Conservation (phyloP, 2,113 vertebrate species). For the Gracilinanus agilis region DNA sequence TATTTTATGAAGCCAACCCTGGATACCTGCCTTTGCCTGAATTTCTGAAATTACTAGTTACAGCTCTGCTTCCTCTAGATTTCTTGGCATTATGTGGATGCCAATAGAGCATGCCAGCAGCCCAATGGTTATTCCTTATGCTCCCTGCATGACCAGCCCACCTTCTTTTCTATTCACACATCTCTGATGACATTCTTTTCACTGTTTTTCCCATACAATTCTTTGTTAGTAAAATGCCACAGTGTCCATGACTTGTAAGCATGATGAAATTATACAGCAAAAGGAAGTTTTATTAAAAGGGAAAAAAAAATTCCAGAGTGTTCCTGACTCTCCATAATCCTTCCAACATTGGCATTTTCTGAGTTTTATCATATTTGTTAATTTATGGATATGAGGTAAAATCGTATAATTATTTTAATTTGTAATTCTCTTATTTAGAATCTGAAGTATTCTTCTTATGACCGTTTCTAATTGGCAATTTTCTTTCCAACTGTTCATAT, state of each 20-base stretch:
- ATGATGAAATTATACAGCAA: neutral
- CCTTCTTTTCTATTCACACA: conserved; percentile 1
- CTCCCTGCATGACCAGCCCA: neutral
- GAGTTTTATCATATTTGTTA: neutral
- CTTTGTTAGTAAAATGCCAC: neutral
- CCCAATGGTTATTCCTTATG: neutral
- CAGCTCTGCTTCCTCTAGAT: neutral
- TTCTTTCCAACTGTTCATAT: neutral
- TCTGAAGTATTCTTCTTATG: neutral
- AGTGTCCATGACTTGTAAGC: neutral
- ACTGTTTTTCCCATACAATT: neutral
- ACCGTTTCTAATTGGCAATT: neutral
- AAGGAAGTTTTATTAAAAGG: neutral
- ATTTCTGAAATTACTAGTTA: neutral
- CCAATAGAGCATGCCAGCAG: neutral
- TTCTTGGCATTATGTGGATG: neutral
- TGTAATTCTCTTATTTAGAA: neutral
- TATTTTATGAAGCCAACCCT: neutral
- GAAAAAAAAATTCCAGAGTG: neutral
- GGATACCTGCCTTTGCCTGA: neutral
- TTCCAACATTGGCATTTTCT: neutral
- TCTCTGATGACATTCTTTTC: neutral
- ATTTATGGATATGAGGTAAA: neutral
- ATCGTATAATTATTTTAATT: neutral
- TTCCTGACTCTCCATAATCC: neutral